Evolutionary conservation across 1,140 invertebrate genomes (phyloP), one percentile per base, ranked within the genome.

Genomic region (Drosophila persimilis): DNA sequence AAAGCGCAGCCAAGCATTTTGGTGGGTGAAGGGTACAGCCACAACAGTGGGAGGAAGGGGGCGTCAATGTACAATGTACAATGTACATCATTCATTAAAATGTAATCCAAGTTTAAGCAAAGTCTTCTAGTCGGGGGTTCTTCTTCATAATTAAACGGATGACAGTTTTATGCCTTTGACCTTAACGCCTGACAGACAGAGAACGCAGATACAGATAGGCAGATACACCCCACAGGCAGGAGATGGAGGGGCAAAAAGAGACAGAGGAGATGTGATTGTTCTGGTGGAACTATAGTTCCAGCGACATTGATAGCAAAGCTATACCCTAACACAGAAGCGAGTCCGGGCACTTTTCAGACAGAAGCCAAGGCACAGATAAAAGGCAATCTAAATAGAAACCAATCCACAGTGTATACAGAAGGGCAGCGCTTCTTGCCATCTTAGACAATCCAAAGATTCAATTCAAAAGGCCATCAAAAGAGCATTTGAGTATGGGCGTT

Each of bases 91-190:
- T 83, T 83, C 70, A 83, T 77, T 83, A 77, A 77, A 81, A 65
- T 73, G 63, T 73, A 62, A 74, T 81, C 59, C 59, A 67, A 73
- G 45, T 76, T 66, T 66, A 53, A 77, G 54, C 44, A 31, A 48
- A 76, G 53, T 52, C 54, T 26, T 26, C 24, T 26, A 26, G 24
- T 5, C 4, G 24, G 24, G 24, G 4, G 24, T 31, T 54, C 64
- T 51, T 29, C 46, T 9, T 22, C 53, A 76, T 76, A 86, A 80
- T 77, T 80, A 77, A 85, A 59, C 43, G 31, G 66, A 74, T 86
- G 77, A 86, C 77, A 81, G 83, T 75, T 81, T 86, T 88, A 88
- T 88, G 83, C 75, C 78, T 88, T 89, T 83, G 75, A 88, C 83
- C 83, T 88, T 88, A 88, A 83, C 66, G 83, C 44, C 81, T 77